These are phyloP conservation scores for Laterallus jamaicensis DNA, from an alignment of 2,113 vertebrate genomes.

Conservation along the genomic window DNA sequence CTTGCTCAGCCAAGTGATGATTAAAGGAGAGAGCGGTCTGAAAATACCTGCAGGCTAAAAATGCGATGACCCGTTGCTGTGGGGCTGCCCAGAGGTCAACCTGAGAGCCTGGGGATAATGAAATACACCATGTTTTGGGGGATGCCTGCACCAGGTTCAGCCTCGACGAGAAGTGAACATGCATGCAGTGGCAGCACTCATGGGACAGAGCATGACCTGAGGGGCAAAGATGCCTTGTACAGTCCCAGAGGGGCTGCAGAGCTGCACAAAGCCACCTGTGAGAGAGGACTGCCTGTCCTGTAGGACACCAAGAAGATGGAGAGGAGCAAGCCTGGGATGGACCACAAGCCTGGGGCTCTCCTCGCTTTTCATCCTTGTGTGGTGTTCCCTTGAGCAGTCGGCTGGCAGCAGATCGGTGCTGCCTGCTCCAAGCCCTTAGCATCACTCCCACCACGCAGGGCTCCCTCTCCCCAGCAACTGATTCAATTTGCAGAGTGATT, in stretches of 20 bases:
- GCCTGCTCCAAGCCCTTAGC: background rate
- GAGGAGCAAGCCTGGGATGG: background rate
- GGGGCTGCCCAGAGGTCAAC: background rate
- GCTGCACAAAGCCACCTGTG: background rate
- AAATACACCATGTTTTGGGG: fast-evolving
- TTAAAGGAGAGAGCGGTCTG: background rate
- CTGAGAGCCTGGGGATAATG: background rate
- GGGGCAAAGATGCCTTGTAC: fast-evolving
- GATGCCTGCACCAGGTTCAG: background rate
- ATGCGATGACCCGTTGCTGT: background rate
- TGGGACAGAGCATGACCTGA: fast-evolving
- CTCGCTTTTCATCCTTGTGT: background rate
- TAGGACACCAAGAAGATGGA: background rate
- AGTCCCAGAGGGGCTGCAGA: background rate
- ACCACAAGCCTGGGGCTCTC: background rate
- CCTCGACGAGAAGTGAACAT: background rate
- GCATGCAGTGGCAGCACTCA: background rate
- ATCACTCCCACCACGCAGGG: background rate
- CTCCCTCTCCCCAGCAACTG: background rate
- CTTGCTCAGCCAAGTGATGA: background rate
- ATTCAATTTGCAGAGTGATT: constrained; percentile 6
- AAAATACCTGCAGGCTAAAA: background rate
- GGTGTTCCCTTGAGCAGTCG: background rate
- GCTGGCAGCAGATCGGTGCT: background rate
- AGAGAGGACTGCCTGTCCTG: background rate